A percentile compares a stretch with the other conserved stretches of the same genome.
Conservation (phyloP, 2,113 vertebrate species). For the Rhipidura dahli region DNA sequence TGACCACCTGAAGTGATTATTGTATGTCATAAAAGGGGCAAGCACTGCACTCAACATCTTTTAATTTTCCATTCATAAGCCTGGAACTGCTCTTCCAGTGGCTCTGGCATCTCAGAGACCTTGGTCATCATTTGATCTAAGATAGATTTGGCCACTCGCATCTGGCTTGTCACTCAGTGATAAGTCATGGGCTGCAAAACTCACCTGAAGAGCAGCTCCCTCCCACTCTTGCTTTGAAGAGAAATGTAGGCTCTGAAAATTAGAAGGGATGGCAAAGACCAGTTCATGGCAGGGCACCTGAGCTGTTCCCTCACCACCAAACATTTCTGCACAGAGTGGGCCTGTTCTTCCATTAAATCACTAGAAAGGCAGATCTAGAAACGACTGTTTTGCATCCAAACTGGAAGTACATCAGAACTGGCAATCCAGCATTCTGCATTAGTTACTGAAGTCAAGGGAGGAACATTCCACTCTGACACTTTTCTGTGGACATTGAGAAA, state of each 20-base stretch:
- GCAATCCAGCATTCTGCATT: not conserved
- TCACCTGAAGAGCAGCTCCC: not conserved
- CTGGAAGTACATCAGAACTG: not conserved
- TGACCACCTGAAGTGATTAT: not conserved
- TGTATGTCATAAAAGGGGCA: not conserved
- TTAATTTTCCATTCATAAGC: not conserved
- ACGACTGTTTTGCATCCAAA: not conserved
- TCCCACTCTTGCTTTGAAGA: accelerated
- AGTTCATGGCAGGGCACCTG: not conserved
- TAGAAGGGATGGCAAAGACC: not conserved
- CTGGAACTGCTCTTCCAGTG: not conserved
- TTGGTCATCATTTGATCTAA: not conserved
- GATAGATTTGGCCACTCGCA: not conserved
- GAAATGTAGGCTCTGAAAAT: not conserved
- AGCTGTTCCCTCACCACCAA: not conserved
- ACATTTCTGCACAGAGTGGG: not conserved
- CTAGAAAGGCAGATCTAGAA: not conserved
- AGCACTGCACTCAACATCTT: not conserved
- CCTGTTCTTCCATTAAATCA: not conserved
- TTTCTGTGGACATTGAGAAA: not conserved
- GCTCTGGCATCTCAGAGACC: not conserved
- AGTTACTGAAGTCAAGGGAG: not conserved
- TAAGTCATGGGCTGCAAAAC: not conserved
- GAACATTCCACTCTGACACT: not conserved
- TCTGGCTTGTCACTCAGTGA: not conserved